Evolutionary conservation across 1,140 invertebrate genomes (phyloP).

Genomic region (Ridgeia piscesae): DNA sequence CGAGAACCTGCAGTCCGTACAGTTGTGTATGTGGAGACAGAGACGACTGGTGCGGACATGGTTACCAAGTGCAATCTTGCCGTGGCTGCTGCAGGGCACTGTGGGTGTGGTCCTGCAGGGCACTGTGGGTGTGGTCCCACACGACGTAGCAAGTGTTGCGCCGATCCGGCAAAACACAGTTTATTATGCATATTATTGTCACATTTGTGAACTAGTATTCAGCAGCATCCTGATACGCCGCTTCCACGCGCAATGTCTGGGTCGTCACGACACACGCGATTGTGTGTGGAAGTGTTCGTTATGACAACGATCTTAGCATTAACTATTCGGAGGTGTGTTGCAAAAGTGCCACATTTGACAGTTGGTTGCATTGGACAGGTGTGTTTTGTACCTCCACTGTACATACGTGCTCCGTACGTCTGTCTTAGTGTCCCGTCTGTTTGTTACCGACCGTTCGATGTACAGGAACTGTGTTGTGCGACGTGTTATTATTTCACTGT

Average conservation of each 20-base stretch:
- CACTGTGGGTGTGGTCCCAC: not conserved
- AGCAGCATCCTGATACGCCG: no score
- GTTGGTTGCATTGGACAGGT: not conserved
- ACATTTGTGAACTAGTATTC: not conserved
- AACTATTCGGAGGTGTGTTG: not conserved
- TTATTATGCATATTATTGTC: not conserved
- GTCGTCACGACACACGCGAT: not conserved
- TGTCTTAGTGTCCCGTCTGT: not conserved
- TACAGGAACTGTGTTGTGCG: constrained; percentile 3
- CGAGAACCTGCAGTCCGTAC: no score
- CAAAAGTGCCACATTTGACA: not conserved
- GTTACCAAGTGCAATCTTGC: no score
- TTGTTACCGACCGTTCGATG: not conserved
- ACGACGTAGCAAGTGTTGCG: not conserved
- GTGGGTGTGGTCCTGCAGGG: not conserved
- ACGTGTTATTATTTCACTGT: not conserved
- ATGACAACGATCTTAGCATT: not conserved
- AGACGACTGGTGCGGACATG: no score
- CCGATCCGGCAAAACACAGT: not conserved
- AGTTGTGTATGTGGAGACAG: no score
- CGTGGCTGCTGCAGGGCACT: not conserved
- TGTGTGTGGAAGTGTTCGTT: not conserved
- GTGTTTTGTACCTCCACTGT: not conserved
- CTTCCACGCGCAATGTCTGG: no score
- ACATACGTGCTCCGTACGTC: no score